Conservation (phyloP, 1,140 invertebrate species). For the Lethrus apterus region DNA sequence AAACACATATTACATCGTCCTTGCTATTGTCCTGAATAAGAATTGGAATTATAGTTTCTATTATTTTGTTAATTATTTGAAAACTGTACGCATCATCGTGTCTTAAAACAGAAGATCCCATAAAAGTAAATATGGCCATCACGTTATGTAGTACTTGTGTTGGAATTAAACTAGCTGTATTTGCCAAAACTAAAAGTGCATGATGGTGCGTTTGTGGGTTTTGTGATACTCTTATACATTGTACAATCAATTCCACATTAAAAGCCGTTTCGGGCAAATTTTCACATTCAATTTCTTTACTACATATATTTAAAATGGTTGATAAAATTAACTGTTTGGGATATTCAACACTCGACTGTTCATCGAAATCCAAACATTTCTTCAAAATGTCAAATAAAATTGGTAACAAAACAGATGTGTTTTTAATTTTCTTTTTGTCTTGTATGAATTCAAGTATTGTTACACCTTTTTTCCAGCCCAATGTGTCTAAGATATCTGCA, state of each 20-base stretch:
- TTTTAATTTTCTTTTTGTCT: slow-evolving; percentile 66
- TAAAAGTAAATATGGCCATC: slow-evolving; percentile 93
- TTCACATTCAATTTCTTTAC: slow-evolving; percentile 42
- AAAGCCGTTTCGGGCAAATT: slow-evolving; percentile 53
- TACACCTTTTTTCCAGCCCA: slow-evolving; percentile 69
- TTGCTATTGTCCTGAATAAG: slow-evolving; percentile 53
- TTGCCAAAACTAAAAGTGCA: slow-evolving; percentile 71
- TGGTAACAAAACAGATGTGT: slow-evolving; percentile 58
- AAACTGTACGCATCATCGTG: slow-evolving; percentile 93
- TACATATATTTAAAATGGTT: slow-evolving; percentile 64
- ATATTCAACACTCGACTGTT: slow-evolving; percentile 80
- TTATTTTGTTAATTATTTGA: slow-evolving; percentile 83
- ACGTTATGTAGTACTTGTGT: slow-evolving; percentile 83
- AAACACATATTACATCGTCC: slow-evolving; percentile 54
- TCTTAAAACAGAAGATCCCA: slow-evolving; percentile 81
- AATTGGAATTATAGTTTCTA: slow-evolving; percentile 84
- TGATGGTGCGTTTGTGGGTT: slow-evolving; percentile 94
- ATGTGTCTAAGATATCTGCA: slow-evolving; percentile 51
- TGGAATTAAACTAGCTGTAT: slow-evolving; percentile 66
- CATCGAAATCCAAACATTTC: slow-evolving; percentile 70
- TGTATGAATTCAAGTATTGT: slow-evolving; percentile 79
- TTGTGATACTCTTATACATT: slow-evolving; percentile 79
- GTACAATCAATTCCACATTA: slow-evolving; percentile 76
- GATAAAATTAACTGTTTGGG: slow-evolving; percentile 80
- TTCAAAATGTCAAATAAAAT: slow-evolving; percentile 75